Evolutionary conservation across 2,888 invertebrate species (phyloP).

Genomic region (Aphrophora alni): DNA sequence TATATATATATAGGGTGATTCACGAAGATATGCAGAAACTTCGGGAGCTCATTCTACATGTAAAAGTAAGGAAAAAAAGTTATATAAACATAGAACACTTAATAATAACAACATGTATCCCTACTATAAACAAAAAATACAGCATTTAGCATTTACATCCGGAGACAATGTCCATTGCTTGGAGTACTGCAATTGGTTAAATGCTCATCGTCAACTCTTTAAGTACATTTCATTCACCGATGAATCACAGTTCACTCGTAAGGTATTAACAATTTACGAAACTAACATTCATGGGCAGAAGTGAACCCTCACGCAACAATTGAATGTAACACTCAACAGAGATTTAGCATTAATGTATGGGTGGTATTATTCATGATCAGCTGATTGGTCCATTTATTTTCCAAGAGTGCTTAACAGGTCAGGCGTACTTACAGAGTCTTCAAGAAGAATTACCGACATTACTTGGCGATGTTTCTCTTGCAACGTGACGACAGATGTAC

Average conservation of each 20-base stretch:
- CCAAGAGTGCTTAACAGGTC: no score
- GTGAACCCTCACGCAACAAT: conserved; percentile 3
- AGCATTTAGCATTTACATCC: not conserved
- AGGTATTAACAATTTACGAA: not conserved
- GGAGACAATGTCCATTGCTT: conserved; percentile 6
- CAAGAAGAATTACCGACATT: no score
- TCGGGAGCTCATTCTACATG: no score
- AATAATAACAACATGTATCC: not conserved
- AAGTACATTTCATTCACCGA: conserved; percentile 14
- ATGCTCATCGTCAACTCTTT: not conserved
- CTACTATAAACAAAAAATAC: not conserved
- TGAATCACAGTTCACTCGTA: conserved; percentile 8
- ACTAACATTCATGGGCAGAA: conserved; percentile 6
- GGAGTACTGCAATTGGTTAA: not conserved
- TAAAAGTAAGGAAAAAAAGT: no score
- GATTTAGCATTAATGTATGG: conserved; percentile 23
- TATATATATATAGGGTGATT: no score
- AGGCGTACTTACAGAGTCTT: not conserved
- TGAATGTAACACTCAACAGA: conserved; percentile 2
- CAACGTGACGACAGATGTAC: no score
- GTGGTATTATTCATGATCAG: conserved; percentile 21
- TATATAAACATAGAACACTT: no score
- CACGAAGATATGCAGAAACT: no score
- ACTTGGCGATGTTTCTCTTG: not conserved
- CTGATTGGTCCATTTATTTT: no score